Base-by-base conservation (phyloP, 2,797 vertebrate genomes). In the Thripadectes ignobilis region DNA sequence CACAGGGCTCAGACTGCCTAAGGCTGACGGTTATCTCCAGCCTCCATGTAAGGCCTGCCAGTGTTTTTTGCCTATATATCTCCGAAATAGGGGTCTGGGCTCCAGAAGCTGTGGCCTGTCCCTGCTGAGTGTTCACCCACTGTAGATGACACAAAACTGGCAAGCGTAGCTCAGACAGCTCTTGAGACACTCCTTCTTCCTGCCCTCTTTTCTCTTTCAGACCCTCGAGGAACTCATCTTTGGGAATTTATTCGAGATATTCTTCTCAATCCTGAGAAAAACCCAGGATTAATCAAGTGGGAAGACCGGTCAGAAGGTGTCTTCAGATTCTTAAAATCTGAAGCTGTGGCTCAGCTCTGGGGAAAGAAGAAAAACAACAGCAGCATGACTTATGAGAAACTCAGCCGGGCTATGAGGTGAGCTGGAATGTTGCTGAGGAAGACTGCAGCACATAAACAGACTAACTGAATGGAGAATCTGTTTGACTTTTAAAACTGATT, bases 161-260 rank as follows among this genome's bases (percentile, higher is more conserved):
- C 24, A 85, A 90, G 20, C 32, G 11, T 29, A 49, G 18, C 30
- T 68, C 2, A 9, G 27, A 74, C 7, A 67, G 6, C 29, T 66
- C n/a, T 80, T 66, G 61, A 79, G 59, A 87, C 13, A 61, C 2
- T 34, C n/a, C 43, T 82, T 57, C 30, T 38, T 72, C 38, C 34
- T 89, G 23, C 17, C 48, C 34, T 12, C 46, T 92, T 78, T 88
- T 20, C 30, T 86, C 59, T 92, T 80, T 85, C 94, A 99, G 99
- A 99, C 86, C 99, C 99, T 5, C 98, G 99, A 62, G 99, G 99
- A 46, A 99, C 98, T 26, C 99, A 99, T 92, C 98, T 99, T 79
- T 99, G 99, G 99, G 99, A 99, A 96, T 99, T 99, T 96, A 99
- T 99, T 96, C 97, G 99, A 36, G 99, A 99, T 95, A 99, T 99